Conservation (phyloP, 2,797 vertebrate species). For the Thripadectes ignobilis region DNA sequence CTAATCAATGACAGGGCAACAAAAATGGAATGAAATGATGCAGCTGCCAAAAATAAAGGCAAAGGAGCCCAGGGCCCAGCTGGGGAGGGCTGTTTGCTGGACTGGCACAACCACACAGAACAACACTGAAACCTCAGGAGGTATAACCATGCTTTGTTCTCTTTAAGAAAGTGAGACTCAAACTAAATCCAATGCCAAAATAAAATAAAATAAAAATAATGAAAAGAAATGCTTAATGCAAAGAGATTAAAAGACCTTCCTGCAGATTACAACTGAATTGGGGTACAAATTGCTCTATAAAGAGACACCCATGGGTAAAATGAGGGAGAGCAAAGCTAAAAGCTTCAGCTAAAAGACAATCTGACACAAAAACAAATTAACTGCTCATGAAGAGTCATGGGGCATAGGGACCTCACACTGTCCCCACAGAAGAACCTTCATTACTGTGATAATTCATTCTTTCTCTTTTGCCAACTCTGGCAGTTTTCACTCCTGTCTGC, state of each 20-base stretch:
- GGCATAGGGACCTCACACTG: fast-evolving
- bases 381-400: neutral
- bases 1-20: neutral
- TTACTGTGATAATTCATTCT: neutral
- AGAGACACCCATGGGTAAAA: neutral
- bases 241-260: neutral
- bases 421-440: neutral
- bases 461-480: neutral
- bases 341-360: neutral
- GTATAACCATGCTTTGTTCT: neutral
- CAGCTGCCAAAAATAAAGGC: neutral
- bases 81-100: neutral
- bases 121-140: neutral
- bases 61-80: neutral
- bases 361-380: neutral
- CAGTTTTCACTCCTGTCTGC: neutral
- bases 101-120: neutral
- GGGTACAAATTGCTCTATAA: neutral
- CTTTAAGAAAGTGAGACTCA: neutral
- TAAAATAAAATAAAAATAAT: neutral
- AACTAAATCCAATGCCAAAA: neutral
- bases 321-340: neutral
- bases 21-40: neutral
- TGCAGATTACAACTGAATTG: neutral
- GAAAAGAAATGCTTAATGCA: neutral